Evolutionary conservation across 2,797 vertebrate species (phyloP), one percentile per base, ranked within the genome.

Genomic region (Apodemus agrarius): DNA sequence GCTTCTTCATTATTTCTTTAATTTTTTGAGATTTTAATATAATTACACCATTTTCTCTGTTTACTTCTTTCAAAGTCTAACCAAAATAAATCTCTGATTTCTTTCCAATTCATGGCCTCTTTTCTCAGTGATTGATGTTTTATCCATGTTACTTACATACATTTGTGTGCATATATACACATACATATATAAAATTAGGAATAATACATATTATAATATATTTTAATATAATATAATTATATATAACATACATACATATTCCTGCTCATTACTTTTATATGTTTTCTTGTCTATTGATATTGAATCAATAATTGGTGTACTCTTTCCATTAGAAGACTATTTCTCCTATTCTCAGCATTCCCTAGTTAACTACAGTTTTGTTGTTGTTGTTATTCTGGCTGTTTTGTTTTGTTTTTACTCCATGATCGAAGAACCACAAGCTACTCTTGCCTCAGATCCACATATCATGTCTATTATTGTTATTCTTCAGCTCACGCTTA

Each of bases 31-130:
- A 43, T 21, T 63, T 43, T 43, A 26, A 59, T 31, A 11, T 43
- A 83, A 43, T 19, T 43, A 19, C 9, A 43, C 40, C 14, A 83
- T 83, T 43, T 83, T 4, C 2, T 63, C 4, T 8, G 9, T 31
- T 61, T 63, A 43, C 8, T 43, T 8, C 4, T 0, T 40, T 2
- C 29, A 63, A 63, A 43, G 1, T 0, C 37, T 43, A 29, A 2
- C 9, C 1, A 40, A 75, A 40, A 40, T 75, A 19, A 10, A 10
- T 83, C 8, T 17, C 63, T 63, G 81, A 9, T 46, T 16, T 83
- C 26, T 63, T 61, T 63, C 26, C 43, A 31, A 43, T 43, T 83
- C 16, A 21, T 63, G 14, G 0, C 24, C 59, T 31, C 26, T 31
- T 63, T 63, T n/a, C 61, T 19, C 26, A 63, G 19, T 40, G 40